Evolutionary conservation across 2,797 vertebrate genomes (phyloP).

Genomic region (Pipistrellus nathusii): DNA sequence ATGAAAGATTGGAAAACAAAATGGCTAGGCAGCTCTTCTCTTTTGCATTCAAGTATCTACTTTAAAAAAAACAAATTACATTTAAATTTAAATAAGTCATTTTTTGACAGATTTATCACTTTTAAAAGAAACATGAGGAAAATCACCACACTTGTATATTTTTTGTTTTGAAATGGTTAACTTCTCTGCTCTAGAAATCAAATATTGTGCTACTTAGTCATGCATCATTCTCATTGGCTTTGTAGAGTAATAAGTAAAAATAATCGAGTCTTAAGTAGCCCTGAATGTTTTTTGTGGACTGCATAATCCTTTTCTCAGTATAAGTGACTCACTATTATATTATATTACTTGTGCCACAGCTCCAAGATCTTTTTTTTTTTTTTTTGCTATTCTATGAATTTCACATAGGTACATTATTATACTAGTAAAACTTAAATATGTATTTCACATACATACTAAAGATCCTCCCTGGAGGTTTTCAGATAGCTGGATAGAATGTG

Average conservation of each 20-base stretch:
- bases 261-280: slow-evolving; percentile 8
- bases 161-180: slow-evolving; percentile 58
- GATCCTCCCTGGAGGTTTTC: not conserved
- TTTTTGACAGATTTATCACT: slow-evolving; percentile 44
- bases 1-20: slow-evolving; percentile 65
- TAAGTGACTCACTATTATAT: slow-evolving; percentile 18
- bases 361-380: slow-evolving; percentile 18
- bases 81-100: slow-evolving; percentile 63
- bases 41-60: slow-evolving; percentile 12
- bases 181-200: slow-evolving; percentile 40
- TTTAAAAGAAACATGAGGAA: slow-evolving; percentile 19
- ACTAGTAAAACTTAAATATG: slow-evolving; percentile 51
- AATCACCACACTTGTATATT: slow-evolving; percentile 38
- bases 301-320: slow-evolving; percentile 33
- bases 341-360: not conserved
- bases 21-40: slow-evolving; percentile 59
- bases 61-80: slow-evolving; percentile 58
- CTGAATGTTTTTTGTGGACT: not conserved
- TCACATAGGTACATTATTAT: slow-evolving; percentile 50
- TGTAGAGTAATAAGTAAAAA: not conserved
- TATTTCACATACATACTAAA: slow-evolving; percentile 32
- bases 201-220: not conserved
- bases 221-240: slow-evolving; percentile 33
- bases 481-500: slow-evolving; percentile 16
- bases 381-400: slow-evolving; percentile 48